Base-by-base conservation (phyloP, 2,113 vertebrate species). In the Rhinolophus sinicus region DNA sequence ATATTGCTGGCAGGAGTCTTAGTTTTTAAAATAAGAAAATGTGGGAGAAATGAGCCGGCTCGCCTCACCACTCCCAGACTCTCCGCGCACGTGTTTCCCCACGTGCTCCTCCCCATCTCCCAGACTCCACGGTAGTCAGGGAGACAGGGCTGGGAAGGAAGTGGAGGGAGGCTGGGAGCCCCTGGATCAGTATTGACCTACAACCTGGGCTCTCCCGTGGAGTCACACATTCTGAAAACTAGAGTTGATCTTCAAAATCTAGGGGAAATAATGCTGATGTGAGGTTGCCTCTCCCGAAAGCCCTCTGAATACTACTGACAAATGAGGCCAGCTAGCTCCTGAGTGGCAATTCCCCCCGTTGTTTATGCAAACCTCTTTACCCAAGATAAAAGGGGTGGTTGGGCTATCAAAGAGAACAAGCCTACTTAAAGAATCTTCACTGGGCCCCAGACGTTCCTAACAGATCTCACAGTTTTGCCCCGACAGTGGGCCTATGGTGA, bases 361-460 rank as follows among this genome's bases (percentile, higher is more conserved):
- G 52, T 92, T 95, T 84, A 72, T 58, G 40, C n/a, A 70, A 75
- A 52, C 10, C 1, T 80, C 92, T 91, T 78, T 56, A 76, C n/a
- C 18, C 60, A 38, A 28, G 76, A 26, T 52, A 3, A 50, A 38
- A 47, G 22, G 33, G 52, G 28, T 8, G 28, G 26, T 18, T 77
- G n/a, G 10, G 21, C 67, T 92, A 89, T 69, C 56, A 58, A 56
- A 92, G 47, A 13, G 6, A 87, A 72, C 33, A n/a, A 52, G 19
- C 47, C 70, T 62, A 1, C n/a, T 65, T 24, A n/a, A 82, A 44
- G 44, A 13, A 9, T 60, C 62, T 24, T 30, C 19, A 7, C 65
- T 38, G 8, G 16, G 47, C n/a, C 44, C 28, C 14, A 38, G 80
- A n/a, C 24, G 50, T 9, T 22, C 50, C 69, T 38, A 19, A 7